These are phyloP conservation scores for Chondrilla cf. caribensis DNA, from an alignment of 37 sponge, comb jelly and placozoan genomes.

Conservation along the genomic window DNA sequence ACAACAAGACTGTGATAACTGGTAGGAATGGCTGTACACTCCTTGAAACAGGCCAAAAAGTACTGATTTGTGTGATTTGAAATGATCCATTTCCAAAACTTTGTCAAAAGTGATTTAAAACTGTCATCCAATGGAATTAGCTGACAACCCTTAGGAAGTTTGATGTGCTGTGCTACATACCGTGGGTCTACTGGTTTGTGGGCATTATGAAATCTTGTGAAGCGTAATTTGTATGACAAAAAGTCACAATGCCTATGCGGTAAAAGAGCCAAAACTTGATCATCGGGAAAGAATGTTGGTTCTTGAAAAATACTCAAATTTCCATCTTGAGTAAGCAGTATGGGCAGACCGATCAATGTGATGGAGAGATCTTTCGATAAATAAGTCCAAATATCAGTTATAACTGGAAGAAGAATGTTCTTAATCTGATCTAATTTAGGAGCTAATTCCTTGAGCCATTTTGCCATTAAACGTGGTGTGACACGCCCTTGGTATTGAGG, in stretches of 20 bases:
- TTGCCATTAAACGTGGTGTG: not conserved
- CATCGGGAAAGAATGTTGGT: not conserved
- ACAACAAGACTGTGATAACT: not conserved
- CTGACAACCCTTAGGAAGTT: not conserved
- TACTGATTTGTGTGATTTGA: not conserved
- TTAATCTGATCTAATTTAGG: too few species aligned
- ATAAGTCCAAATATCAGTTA: too few species aligned
- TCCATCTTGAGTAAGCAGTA: not conserved
- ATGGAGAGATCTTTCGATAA: too few species aligned
- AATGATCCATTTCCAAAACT: slow-evolving; percentile 1
- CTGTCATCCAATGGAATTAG: not conserved
- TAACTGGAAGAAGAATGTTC: too few species aligned
- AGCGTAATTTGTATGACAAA: not conserved
- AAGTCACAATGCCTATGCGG: not conserved
- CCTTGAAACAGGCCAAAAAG: not conserved
- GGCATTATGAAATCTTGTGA: not conserved
- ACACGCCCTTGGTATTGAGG: not conserved
- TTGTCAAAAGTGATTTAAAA: not conserved
- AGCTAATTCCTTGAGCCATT: not conserved
- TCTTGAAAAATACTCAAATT: not conserved
- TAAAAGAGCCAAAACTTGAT: not conserved
- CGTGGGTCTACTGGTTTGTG: not conserved
- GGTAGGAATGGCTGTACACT: slow-evolving; percentile 2
- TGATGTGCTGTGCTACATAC: slow-evolving; percentile 12
- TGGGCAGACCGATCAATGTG: not conserved